Conservation (phyloP, 1,140 invertebrate genomes). For the Apocrypta bakeri region DNA sequence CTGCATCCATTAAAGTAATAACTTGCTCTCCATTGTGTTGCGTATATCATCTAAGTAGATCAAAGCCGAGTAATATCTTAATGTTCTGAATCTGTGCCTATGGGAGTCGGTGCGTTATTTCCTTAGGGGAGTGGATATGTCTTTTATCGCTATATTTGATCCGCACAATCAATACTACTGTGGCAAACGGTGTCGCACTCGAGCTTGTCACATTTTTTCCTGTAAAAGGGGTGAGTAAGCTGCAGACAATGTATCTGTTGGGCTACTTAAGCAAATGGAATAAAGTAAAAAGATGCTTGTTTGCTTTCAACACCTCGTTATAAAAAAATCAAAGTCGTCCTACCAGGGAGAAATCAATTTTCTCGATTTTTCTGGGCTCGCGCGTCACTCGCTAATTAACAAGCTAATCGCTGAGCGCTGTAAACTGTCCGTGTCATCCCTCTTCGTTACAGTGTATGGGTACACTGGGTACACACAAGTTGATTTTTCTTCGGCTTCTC, state of each 20-base stretch:
- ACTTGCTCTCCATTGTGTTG: slow-evolving; percentile 5
- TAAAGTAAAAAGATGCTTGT: too few relatives aligned
- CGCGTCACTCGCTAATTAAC: slow-evolving; percentile 10
- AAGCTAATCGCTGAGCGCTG: not conserved
- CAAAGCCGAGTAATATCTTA: slow-evolving; percentile 36
- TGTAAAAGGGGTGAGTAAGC: too few relatives aligned
- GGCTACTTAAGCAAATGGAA: too few relatives aligned
- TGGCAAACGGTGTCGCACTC: too few relatives aligned
- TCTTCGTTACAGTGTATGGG: not conserved
- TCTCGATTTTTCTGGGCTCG: not conserved
- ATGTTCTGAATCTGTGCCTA: not conserved
- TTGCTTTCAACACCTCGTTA: too few relatives aligned
- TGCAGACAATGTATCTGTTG: too few relatives aligned
- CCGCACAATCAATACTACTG: too few relatives aligned
- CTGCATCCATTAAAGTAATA: not conserved
- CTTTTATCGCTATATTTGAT: too few relatives aligned
- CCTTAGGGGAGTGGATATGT: not conserved
- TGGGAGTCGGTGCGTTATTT: not conserved
- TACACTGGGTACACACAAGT: not conserved
- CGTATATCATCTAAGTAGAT: slow-evolving; percentile 1
- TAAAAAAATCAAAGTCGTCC: not conserved
- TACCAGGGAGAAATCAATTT: not conserved
- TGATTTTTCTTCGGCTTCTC: not conserved
- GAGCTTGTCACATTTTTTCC: too few relatives aligned
- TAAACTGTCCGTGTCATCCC: not conserved